Conservation (phyloP, 2,113 vertebrate genomes). For the Carassius gibelio region DNA sequence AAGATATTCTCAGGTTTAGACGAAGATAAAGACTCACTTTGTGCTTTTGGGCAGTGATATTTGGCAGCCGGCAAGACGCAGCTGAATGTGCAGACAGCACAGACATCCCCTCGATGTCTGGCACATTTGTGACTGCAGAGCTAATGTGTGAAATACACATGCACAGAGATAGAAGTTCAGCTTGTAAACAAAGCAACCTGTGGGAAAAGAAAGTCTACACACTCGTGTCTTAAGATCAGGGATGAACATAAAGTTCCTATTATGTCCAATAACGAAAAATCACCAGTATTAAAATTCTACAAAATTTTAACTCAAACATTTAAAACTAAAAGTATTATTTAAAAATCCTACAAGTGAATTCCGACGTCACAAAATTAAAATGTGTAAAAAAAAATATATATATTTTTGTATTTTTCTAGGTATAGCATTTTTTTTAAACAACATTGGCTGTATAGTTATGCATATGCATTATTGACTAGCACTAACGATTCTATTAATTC, state of each 20-base stretch:
- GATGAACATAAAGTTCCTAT: background rate
- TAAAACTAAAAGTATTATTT: no score
- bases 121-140: slow-evolving; percentile 21
- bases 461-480: background rate
- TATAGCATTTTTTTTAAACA: background rate
- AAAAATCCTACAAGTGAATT: no score
- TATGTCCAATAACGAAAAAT: background rate
- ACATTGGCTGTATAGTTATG: background rate
- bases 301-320: no score
- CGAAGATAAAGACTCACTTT: background rate
- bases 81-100: slow-evolving; percentile 12
- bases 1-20: slow-evolving; percentile 34
- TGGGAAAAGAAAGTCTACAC: background rate
- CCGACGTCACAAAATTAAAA: background rate
- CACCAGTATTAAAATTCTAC: no score
- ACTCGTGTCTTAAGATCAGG: background rate
- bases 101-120: slow-evolving; percentile 28
- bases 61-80: background rate
- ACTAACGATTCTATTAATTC: background rate
- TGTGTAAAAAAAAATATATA: background rate
- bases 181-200: slow-evolving; percentile 10
- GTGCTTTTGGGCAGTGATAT: slow-evolving; percentile 12
- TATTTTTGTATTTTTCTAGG: no score
- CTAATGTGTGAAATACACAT: slow-evolving; percentile 20
- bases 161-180: background rate